phyloP scores from a whole-genome alignment of 2,888 invertebrate species.

The Melikaiella ostensackeni region DNA sequence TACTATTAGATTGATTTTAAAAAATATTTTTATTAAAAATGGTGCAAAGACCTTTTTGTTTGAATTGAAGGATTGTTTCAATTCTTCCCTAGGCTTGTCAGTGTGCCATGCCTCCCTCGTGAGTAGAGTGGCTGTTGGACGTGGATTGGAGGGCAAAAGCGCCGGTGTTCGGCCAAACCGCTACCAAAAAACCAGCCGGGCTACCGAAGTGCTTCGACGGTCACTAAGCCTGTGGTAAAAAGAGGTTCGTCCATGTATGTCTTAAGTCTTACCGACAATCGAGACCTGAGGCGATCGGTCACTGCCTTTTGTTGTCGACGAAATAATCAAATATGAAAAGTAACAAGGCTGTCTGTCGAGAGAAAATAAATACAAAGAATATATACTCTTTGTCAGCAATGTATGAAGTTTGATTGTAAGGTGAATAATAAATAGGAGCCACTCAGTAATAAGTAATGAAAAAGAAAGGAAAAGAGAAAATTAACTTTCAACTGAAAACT shows the following conservation, averaged over 20 bases:
- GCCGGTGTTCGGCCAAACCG: constrained; percentile 63
- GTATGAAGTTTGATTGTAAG: background rate
- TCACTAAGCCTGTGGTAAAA: constrained; percentile 9
- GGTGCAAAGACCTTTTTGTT: background rate
- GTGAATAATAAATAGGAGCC: background rate
- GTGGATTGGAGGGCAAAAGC: constrained; percentile 51
- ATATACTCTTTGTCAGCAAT: background rate
- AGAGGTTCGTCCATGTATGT: background rate
- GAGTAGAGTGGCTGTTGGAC: constrained; percentile 65
- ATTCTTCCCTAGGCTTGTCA: constrained; percentile 47
- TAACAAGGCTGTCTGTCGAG: background rate
- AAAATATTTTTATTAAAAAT: background rate
- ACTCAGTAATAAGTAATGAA: background rate
- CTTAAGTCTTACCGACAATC: constrained; percentile 7
- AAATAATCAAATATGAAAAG: constrained; percentile 29
- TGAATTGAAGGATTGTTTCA: background rate
- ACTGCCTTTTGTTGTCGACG: constrained; percentile 28
- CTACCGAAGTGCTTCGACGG: constrained; percentile 68
- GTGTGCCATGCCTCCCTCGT: constrained; percentile 61
- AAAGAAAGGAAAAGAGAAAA: no score
- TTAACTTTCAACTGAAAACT: no score
- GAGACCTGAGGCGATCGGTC: constrained; percentile 23
- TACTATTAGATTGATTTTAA: background rate
- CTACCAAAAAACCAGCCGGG: constrained; percentile 75
- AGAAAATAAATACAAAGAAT: background rate